Conservation (phyloP, 1,140 invertebrate species). For the Rhagoletis zephyria region DNA sequence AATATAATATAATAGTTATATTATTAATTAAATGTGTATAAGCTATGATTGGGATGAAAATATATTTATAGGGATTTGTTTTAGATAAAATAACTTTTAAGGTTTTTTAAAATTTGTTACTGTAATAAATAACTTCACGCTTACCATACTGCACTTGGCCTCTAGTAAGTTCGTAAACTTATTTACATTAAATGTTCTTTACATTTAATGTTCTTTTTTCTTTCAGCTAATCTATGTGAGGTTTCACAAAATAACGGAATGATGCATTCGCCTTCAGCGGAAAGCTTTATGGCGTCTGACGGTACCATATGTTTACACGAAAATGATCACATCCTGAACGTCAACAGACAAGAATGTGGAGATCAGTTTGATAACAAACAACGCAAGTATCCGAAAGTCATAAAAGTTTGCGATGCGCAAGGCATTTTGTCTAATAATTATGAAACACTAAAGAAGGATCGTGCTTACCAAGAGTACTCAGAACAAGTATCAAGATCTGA, state of each 20-base stretch:
- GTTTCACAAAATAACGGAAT: background rate
- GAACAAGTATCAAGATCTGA: slow-evolving; percentile 64
- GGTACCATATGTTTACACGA: background rate
- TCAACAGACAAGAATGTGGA: background rate
- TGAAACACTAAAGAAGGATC: slow-evolving; percentile 62
- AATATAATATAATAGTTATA: too few species aligned
- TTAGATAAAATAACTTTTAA: too few species aligned
- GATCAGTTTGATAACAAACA: slow-evolving; percentile 2
- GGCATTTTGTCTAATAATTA: slow-evolving; percentile 44
- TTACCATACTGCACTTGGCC: slow-evolving; percentile 24
- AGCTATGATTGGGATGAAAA: too few species aligned
- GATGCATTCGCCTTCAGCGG: background rate
- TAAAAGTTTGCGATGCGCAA: background rate
- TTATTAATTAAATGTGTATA: too few species aligned
- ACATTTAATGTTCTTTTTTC: slow-evolving; percentile 20
- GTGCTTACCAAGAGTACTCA: slow-evolving; percentile 61
- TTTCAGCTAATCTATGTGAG: slow-evolving; percentile 2
- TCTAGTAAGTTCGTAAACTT: slow-evolving; percentile 35
- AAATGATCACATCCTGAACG: background rate
- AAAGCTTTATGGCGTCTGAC: background rate
- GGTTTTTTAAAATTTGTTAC: too few species aligned
- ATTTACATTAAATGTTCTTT: slow-evolving; percentile 6
- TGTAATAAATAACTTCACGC: background rate
- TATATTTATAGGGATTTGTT: too few species aligned
- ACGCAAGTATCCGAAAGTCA: background rate